Conservation (phyloP, 2,113 vertebrate genomes). For the Mirounga angustirostris region DNA sequence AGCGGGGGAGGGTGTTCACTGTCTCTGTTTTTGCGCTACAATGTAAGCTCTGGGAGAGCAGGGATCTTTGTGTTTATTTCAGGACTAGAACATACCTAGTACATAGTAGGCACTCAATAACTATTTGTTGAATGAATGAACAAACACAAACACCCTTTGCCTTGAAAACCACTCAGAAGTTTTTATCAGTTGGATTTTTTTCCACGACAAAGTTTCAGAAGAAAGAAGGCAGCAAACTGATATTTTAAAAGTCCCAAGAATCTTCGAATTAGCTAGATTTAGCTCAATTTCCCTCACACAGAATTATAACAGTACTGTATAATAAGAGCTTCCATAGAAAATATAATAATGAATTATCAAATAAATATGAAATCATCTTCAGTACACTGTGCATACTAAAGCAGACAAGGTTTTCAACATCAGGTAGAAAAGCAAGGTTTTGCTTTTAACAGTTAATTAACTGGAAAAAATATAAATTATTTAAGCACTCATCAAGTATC, state of each 20-base stretch:
- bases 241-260: neutral
- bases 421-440: neutral
- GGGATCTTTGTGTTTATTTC: neutral
- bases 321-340: slow-evolving; percentile 39
- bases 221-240: neutral
- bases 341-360: neutral
- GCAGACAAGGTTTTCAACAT: neutral
- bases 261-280: neutral
- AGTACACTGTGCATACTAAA: neutral
- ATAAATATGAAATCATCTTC: neutral
- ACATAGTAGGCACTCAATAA: neutral
- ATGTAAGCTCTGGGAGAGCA: neutral
- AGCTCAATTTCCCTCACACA: neutral
- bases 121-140: neutral
- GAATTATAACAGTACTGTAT: neutral
- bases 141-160: neutral
- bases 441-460: neutral
- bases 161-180: neutral
- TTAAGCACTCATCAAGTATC: neutral
- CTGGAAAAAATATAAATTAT: slow-evolving; percentile 26
- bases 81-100: neutral
- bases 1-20: neutral
- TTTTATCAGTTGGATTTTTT: neutral
- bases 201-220: slow-evolving; percentile 14
- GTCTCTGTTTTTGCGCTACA: neutral